Evolutionary conservation across 2,113 vertebrate genomes (phyloP).

Genomic region (Trogon melanurus): DNA sequence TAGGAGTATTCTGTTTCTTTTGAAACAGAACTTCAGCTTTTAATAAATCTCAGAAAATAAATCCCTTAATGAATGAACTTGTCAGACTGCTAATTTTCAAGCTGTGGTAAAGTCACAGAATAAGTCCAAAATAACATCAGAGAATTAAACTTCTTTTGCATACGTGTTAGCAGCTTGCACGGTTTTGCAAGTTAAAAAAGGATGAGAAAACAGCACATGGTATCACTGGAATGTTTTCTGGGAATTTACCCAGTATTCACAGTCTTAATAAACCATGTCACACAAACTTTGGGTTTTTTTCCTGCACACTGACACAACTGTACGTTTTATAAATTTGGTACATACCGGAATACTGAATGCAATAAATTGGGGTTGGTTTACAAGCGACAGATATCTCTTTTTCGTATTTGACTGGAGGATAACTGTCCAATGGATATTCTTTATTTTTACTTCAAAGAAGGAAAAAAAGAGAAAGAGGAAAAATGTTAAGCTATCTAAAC

Average conservation of each 20-base stretch:
- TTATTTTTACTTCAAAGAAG: conserved; percentile 55
- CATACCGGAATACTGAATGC: conserved; percentile 85
- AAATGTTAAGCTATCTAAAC: not conserved
- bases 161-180: not conserved
- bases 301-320: not conserved
- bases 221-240: not conserved
- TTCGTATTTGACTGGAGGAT: conserved; percentile 64
- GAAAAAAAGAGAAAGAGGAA: not conserved
- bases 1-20: not conserved
- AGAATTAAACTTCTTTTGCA: not conserved
- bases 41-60: not conserved
- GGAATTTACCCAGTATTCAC: not conserved
- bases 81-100: not conserved
- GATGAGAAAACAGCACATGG: not conserved
- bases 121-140: not conserved
- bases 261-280: not conserved
- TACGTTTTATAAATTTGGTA: not conserved
- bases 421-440: conserved; percentile 75
- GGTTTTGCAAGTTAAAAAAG: not conserved
- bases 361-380: conserved; percentile 69
- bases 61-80: not conserved
- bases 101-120: not conserved
- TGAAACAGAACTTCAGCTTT: not conserved
- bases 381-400: conserved; percentile 51
- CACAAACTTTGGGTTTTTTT: not conserved